Base-by-base conservation (phyloP, 2,113 vertebrate genomes). In the Dasyornis broadbenti region DNA sequence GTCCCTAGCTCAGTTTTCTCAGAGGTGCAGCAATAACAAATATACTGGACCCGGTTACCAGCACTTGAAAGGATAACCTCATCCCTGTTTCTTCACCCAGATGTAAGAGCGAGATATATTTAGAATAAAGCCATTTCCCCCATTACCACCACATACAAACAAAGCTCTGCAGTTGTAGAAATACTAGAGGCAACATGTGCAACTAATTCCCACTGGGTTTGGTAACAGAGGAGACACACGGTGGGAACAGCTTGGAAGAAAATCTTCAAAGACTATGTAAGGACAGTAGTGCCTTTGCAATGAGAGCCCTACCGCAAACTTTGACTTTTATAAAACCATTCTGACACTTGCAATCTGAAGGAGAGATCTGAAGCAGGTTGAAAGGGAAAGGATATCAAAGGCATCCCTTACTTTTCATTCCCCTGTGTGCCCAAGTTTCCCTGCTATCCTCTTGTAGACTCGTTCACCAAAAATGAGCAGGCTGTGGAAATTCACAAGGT, bases 121-220 rank as follows among this genome's bases (percentile, higher is more conserved):
- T 96, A 95, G 90, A 94, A 81, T 86, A 81, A 94, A 92, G 76
- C 44, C 40, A 81, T 96, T 96, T 93, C 88, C 90, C 82, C 92
- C 56, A 54, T 82, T 61, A 52, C 28, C 53, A 75, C 92, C 93
- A 78, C 85, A 83, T 81, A 64, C 85, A 96, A 95, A 95, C 93
- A 96, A 75, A 93, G 79, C 76, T 83, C 49, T 78, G 69, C 93
- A 60, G 82, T 96, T 92, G 82, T 80, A 81, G 92, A 94, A 92
- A 76, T 84, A 89, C 66, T 92, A 84, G 83, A 93, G 82, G 82
- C 56, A 81, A 81, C 68, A 69, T 49, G 39, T 90, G 70, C 79
- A 81, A 37, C 60, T 90, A 56, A 57, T 93, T 97, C 92, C 76
- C 90, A 75, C 75, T 33, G 76, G 33, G 26, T 83, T 73, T 89